Evolutionary conservation across 1,140 invertebrate genomes (phyloP).

Genomic region (Trichoplusia ni): DNA sequence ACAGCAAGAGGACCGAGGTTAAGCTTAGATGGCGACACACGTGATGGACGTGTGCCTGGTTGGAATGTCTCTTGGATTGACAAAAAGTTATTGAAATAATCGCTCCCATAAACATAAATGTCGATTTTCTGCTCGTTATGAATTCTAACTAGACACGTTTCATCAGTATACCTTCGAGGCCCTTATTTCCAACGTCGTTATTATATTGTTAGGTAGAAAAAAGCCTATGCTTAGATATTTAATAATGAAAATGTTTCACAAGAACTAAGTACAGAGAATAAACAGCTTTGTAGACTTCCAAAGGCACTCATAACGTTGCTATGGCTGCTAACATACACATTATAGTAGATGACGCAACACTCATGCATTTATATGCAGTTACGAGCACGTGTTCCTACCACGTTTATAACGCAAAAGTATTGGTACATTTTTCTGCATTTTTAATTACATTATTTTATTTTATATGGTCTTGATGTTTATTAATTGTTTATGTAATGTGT

Average conservation of each 20-base stretch:
- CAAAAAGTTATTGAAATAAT: slow-evolving; percentile 28
- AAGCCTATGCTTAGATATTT: too few species aligned
- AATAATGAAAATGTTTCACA: too few species aligned
- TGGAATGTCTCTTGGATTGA: slow-evolving; percentile 17
- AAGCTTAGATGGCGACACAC: background rate
- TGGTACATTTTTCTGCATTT: slow-evolving; percentile 22
- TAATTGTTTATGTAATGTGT: slow-evolving; percentile 8
- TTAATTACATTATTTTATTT: slow-evolving; percentile 1
- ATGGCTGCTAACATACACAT: background rate
- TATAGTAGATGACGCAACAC: slow-evolving; percentile 16
- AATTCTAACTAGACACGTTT: background rate
- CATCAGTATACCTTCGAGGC: too few species aligned
- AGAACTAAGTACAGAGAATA: too few species aligned
- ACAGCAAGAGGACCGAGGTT: background rate
- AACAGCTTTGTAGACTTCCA: slow-evolving; percentile 19
- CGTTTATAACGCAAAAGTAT: slow-evolving; percentile 1
- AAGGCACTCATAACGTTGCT: background rate
- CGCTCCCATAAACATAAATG: background rate
- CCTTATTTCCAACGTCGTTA: too few species aligned
- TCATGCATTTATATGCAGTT: slow-evolving; percentile 21
- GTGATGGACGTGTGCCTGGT: slow-evolving; percentile 21
- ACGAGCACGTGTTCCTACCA: slow-evolving; percentile 21
- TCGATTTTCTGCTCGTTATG: background rate
- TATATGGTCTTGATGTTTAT: slow-evolving; percentile 13
- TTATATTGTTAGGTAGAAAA: too few species aligned